phyloP scores from a whole-genome alignment of 2,113 vertebrate genomes.

The Oceanites oceanicus region DNA sequence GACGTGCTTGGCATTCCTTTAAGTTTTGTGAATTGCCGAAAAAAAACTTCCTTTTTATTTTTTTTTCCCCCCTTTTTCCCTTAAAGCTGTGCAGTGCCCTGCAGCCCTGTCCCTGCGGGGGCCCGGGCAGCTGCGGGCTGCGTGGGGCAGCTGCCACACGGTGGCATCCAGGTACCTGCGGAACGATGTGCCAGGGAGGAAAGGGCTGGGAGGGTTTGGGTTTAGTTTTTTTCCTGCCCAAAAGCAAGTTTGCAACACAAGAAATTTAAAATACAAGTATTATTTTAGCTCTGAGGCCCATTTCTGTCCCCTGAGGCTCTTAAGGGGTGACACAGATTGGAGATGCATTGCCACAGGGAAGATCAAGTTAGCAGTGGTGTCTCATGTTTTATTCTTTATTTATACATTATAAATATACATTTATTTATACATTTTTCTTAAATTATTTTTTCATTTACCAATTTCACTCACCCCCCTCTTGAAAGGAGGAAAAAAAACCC shows the following conservation, averaged over 20 bases:
- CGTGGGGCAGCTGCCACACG: neutral
- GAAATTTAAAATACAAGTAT: neutral
- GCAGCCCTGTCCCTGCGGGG: neutral
- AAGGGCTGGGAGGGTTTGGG: neutral
- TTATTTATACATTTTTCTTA: neutral
- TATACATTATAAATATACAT: too few relatives aligned
- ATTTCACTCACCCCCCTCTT: neutral
- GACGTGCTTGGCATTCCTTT: slow-evolving; percentile 24
- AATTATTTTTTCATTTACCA: neutral
- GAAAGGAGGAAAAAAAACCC: neutral
- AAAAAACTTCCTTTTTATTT: neutral
- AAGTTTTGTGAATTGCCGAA: neutral
- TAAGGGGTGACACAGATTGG: neutral
- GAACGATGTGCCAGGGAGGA: neutral
- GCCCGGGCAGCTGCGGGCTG: neutral
- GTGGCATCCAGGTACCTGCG: neutral
- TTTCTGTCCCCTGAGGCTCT: neutral
- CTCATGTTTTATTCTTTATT: neutral
- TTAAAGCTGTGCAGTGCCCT: neutral
- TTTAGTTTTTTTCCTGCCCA: neutral
- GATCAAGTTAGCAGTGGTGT: neutral
- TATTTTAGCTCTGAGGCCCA: neutral
- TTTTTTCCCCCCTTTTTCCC: neutral
- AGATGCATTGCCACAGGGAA: neutral
- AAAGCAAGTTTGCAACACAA: neutral